phyloP scores from a whole-genome alignment of 1,140 invertebrate genomes.

The Bactericera cockerelli region DNA sequence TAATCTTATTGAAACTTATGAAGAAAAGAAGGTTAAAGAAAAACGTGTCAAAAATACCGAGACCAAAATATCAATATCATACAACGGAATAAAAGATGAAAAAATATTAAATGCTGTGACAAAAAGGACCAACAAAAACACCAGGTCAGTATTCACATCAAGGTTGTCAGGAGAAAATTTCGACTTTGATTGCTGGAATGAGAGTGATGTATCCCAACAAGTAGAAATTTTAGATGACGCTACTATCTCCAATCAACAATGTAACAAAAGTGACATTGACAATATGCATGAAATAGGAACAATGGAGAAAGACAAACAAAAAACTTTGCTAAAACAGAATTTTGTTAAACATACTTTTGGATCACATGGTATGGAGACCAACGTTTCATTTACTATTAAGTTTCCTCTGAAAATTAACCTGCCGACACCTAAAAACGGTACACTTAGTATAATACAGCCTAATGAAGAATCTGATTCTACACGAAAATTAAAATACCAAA shows the following conservation, averaged over 20 bases:
- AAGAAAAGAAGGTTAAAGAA: conserved; percentile 1
- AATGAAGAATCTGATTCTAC: too few relatives aligned
- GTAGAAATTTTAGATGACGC: too few relatives aligned
- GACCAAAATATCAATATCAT: conserved; percentile 2
- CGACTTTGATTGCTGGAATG: not conserved
- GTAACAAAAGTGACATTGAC: too few relatives aligned
- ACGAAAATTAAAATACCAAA: too few relatives aligned
- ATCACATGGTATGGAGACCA: not conserved
- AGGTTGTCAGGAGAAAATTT: not conserved
- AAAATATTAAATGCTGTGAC: not conserved
- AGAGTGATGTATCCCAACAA: not conserved
- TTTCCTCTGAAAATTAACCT: not conserved
- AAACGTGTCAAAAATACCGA: not conserved
- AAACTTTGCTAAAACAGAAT: not conserved
- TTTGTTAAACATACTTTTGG: not conserved
- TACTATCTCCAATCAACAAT: too few relatives aligned
- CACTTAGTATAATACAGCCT: not conserved
- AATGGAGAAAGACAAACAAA: not conserved
- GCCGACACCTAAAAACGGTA: not conserved
- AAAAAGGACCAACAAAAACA: not conserved
- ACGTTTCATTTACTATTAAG: not conserved
- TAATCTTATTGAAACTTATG: not conserved
- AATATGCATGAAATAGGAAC: too few relatives aligned
- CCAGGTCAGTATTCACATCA: not conserved
- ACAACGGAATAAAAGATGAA: not conserved